A percentile compares a stretch with the other conserved stretches of the same genome.
These are phyloP conservation scores for Tonatia bakeri DNA, from an alignment of 2,113 vertebrate genomes.

Conservation along the genomic window DNA sequence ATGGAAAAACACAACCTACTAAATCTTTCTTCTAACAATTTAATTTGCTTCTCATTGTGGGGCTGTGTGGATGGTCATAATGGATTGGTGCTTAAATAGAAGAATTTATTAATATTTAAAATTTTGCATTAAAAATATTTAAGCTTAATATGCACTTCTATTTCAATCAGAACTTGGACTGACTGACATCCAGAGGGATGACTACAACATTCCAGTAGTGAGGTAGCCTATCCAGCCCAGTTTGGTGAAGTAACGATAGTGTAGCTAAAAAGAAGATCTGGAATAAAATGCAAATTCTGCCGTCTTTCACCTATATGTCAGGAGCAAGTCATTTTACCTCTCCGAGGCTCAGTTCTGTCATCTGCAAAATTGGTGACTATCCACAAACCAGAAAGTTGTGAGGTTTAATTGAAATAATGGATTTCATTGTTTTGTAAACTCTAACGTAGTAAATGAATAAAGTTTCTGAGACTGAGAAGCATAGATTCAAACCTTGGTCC, in stretches of 20 bases:
- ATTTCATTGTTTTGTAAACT: background rate
- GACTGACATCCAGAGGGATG: background rate
- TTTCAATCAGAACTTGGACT: background rate
- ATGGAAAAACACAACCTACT: conserved; percentile 28
- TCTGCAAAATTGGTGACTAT: background rate
- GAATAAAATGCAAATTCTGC: background rate
- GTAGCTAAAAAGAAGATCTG: background rate
- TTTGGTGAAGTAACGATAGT: background rate
- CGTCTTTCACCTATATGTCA: background rate
- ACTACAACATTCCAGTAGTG: background rate
- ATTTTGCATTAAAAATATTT: background rate
- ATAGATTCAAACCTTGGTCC: background rate
- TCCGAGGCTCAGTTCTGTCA: background rate
- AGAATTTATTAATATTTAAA: conserved; percentile 18
- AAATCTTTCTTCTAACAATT: conserved; percentile 45
- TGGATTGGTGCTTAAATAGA: conserved; percentile 1
- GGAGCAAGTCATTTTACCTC: background rate
- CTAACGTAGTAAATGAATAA: background rate
- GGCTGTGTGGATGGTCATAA: background rate
- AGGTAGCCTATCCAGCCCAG: background rate
- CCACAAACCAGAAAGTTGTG: background rate
- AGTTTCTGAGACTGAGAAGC: background rate
- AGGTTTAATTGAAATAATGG: background rate
- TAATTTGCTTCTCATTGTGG: conserved; percentile 55
- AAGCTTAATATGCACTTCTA: background rate